A percentile compares a stretch with the other conserved stretches of the same genome.
Conservation (phyloP, 2,113 vertebrate species). For the Fregetta grallaria region DNA sequence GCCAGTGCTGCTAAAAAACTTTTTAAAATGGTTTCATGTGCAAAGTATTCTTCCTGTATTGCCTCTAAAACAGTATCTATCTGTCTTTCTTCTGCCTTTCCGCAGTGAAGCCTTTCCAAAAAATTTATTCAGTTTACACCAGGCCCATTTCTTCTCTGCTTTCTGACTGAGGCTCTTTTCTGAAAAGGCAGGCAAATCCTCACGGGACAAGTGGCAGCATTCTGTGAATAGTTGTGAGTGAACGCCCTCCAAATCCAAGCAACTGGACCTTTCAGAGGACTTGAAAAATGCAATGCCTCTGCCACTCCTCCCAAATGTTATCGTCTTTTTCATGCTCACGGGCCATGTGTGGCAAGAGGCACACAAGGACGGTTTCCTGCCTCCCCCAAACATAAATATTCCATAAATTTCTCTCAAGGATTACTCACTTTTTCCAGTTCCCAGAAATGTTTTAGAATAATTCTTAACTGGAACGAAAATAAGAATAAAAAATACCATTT, state of each 20-base stretch:
- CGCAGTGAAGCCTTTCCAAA: neutral
- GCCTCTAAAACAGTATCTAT: neutral
- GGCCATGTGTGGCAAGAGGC: neutral
- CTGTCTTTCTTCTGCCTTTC: neutral
- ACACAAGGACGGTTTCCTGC: neutral
- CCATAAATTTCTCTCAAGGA: neutral
- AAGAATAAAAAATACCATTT: neutral
- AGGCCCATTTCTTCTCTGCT: neutral
- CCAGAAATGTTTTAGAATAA: neutral
- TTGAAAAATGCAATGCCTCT: constrained; percentile 14
- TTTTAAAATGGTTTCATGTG: neutral
- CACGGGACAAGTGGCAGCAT: neutral
- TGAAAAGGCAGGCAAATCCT: neutral
- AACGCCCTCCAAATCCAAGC: neutral
- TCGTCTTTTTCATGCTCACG: neutral
- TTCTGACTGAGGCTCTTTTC: neutral
- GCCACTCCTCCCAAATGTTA: neutral
- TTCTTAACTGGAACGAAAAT: neutral
- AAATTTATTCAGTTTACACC: neutral
- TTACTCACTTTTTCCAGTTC: neutral
- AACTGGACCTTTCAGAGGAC: neutral
- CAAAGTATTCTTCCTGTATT: neutral
- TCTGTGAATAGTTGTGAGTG: neutral
- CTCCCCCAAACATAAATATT: neutral
- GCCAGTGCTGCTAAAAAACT: neutral